These are phyloP conservation scores for Caracal caracal DNA, from an alignment of 2,113 vertebrate species.

Conservation along the genomic window DNA sequence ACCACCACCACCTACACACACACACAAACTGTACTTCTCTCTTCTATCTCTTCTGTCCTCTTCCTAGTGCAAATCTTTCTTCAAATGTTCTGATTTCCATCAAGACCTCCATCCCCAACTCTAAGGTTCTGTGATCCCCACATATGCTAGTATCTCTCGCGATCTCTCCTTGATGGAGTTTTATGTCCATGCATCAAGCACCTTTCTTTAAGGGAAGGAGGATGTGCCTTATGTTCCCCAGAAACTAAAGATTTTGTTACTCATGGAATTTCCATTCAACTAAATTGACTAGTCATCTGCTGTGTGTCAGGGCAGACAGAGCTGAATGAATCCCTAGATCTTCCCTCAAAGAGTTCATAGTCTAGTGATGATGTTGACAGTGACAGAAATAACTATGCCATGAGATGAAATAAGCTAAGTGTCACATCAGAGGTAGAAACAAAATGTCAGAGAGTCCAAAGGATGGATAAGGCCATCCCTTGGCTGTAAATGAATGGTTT, in stretches of 20 bases:
- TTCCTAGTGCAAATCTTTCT: not conserved
- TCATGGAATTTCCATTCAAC: not conserved
- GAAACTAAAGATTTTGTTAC: not conserved
- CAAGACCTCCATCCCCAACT: not conserved
- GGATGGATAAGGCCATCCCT: not conserved
- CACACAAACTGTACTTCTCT: not conserved
- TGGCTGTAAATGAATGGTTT: not conserved
- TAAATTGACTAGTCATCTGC: not conserved
- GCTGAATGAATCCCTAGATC: not conserved
- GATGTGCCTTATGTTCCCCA: not conserved
- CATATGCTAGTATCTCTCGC: not conserved
- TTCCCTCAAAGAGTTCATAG: not conserved
- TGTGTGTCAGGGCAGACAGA: not conserved
- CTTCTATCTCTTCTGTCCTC: not conserved
- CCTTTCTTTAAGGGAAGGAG: not conserved
- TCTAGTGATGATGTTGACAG: not conserved
- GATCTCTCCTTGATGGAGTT: not conserved
- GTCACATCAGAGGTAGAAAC: not conserved
- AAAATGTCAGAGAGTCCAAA: not conserved
- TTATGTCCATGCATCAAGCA: not conserved
- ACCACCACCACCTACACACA: not conserved
- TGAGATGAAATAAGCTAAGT: not conserved
- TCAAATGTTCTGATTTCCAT: not conserved
- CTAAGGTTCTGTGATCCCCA: not conserved
- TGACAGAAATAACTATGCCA: not conserved